Evolutionary conservation across 2,113 vertebrate species (phyloP).

Genomic region (Oxygymnocypris stewartii): DNA sequence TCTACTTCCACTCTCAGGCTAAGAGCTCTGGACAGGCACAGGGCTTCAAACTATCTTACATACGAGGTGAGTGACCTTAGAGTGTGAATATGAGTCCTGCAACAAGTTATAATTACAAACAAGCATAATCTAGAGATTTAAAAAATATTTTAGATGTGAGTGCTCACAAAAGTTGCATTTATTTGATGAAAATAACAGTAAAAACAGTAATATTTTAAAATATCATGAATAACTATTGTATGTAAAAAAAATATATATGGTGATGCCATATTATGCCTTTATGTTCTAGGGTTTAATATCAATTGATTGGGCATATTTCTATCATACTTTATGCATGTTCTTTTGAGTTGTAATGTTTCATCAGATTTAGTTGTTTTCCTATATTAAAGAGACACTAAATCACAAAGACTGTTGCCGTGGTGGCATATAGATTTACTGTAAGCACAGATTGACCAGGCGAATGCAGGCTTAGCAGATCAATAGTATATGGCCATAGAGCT

Average conservation of each 20-base stretch:
- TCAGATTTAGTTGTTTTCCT: background rate
- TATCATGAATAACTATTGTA: background rate
- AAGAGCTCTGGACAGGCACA: constrained; percentile 90
- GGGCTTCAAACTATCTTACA: constrained; percentile 94
- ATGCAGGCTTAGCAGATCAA: constrained; percentile 18
- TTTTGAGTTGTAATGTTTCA: background rate
- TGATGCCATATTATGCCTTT: background rate
- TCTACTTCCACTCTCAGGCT: constrained; percentile 89
- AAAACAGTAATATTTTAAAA: background rate
- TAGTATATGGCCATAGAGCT: background rate
- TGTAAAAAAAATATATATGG: background rate
- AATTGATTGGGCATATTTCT: background rate
- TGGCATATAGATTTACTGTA: constrained; percentile 22
- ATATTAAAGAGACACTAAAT: background rate
- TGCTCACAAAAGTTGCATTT: background rate
- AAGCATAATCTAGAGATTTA: background rate
- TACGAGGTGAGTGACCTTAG: constrained; percentile 81
- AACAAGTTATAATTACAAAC: no score
- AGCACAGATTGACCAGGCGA: constrained; percentile 10
- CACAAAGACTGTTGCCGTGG: no score
- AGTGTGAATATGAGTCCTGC: background rate
- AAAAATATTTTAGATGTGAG: no score
- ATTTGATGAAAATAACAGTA: background rate
- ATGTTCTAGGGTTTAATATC: background rate
- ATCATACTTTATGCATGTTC: background rate